Evolutionary conservation across 2,113 vertebrate species (phyloP).

Genomic region (Eupsittula cactorum): DNA sequence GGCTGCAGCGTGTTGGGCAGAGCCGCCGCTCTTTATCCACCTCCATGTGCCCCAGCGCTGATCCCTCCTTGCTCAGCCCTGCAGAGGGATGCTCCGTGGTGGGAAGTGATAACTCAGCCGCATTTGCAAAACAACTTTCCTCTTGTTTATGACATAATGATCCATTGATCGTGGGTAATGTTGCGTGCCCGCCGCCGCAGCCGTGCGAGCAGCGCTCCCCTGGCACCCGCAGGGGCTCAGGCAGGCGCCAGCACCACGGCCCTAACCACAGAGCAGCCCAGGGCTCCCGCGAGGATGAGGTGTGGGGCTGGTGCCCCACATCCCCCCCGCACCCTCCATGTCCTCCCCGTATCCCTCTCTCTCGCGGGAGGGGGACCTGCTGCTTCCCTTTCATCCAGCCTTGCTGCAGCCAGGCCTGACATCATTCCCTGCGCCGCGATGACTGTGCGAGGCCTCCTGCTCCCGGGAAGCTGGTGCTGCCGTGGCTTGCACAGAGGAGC

Average conservation of each 20-base stretch:
- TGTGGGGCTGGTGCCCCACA: neutral
- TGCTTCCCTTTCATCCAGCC: neutral
- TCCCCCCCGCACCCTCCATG: neutral
- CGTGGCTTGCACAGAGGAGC: neutral
- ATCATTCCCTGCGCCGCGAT: neutral
- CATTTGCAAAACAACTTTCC: conserved; percentile 63
- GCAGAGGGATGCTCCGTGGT: neutral
- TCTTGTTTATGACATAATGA: conserved; percentile 67
- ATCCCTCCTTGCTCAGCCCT: neutral
- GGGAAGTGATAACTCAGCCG: conserved; percentile 42
- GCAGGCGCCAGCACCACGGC: neutral
- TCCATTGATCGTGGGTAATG: conserved; percentile 68
- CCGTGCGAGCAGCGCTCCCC: neutral
- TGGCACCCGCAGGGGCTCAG: neutral
- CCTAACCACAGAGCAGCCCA: neutral
- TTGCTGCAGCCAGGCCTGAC: neutral
- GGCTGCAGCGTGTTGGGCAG: neutral
- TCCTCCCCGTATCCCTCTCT: rapidly evolving
- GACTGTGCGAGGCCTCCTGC: neutral
- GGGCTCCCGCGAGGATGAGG: rapidly evolving
- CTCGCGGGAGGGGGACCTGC: neutral
- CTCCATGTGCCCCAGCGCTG: neutral
- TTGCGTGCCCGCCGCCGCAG: conserved; percentile 50
- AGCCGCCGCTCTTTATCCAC: neutral
- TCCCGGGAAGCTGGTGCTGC: neutral